A percentile compares a stretch with the other conserved stretches of the same genome.
Evolutionary conservation across 2,888 invertebrate species (phyloP).

Genomic region (Halocaridina rubra): DNA sequence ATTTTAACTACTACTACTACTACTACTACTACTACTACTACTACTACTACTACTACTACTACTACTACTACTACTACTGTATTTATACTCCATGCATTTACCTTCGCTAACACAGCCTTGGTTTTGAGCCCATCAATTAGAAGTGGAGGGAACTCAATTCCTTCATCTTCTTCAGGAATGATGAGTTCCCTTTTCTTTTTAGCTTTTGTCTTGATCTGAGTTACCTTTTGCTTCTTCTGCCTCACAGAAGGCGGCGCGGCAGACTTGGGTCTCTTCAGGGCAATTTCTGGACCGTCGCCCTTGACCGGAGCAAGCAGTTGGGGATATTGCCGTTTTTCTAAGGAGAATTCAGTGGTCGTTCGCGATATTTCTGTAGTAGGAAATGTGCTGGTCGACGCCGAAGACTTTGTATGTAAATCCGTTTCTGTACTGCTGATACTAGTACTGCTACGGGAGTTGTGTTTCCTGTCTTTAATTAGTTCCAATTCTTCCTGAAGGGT

Average conservation of each 20-base stretch:
- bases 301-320: not conserved
- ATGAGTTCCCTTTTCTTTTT: not conserved
- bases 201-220: not conserved
- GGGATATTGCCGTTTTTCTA: not conserved
- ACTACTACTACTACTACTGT: too few relatives aligned
- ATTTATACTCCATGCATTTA: too few relatives aligned
- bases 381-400: not conserved
- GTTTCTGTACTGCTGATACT: slow-evolving; percentile 14
- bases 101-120: slow-evolving; percentile 56
- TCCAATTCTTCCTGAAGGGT: slow-evolving; percentile 11
- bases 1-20: too few relatives aligned
- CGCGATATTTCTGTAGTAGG: not conserved
- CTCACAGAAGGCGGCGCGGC: not conserved
- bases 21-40: too few relatives aligned
- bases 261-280: slow-evolving; percentile 32
- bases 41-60: too few relatives aligned
- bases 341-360: not conserved
- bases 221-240: slow-evolving; percentile 3
- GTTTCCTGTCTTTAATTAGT: not conserved
- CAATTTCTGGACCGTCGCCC: not conserved
- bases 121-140: slow-evolving; percentile 45
- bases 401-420: slow-evolving; percentile 17
- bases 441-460: not conserved
- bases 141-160: slow-evolving; percentile 37
- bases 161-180: slow-evolving; percentile 16